Evolutionary conservation across 2,113 vertebrate genomes (phyloP).

Genomic region (Turdus rufiventris): DNA sequence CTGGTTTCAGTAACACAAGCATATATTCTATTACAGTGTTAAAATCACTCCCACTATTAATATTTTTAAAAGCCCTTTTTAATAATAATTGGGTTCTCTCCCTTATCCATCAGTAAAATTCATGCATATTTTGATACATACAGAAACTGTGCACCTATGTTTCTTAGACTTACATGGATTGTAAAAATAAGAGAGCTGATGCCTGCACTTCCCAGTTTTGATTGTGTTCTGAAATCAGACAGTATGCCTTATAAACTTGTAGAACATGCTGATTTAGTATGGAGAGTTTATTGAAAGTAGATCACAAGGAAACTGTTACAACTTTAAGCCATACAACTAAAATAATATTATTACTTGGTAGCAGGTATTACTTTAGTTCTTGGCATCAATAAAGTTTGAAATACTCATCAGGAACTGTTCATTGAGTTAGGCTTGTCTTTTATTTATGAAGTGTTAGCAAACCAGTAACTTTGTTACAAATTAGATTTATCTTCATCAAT

Average conservation of each 20-base stretch:
- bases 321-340: background rate
- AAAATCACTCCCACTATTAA: background rate
- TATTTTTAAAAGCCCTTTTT: rapidly evolving
- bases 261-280: background rate
- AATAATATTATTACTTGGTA: background rate
- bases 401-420: background rate
- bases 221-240: background rate
- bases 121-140: background rate
- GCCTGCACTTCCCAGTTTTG: background rate
- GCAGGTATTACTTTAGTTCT: background rate
- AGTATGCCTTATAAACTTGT: background rate
- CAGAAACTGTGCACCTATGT: rapidly evolving
- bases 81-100: background rate
- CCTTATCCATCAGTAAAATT: background rate
- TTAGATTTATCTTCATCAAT: background rate
- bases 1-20: background rate
- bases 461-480: background rate
- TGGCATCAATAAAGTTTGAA: background rate
- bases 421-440: background rate
- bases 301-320: background rate
- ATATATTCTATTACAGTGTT: background rate
- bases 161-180: background rate
- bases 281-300: background rate
- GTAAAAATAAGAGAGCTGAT: background rate
- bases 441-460: background rate